Evolutionary conservation across 1,140 invertebrate genomes (phyloP).

Genomic region (Rhizoglyphus robini): DNA sequence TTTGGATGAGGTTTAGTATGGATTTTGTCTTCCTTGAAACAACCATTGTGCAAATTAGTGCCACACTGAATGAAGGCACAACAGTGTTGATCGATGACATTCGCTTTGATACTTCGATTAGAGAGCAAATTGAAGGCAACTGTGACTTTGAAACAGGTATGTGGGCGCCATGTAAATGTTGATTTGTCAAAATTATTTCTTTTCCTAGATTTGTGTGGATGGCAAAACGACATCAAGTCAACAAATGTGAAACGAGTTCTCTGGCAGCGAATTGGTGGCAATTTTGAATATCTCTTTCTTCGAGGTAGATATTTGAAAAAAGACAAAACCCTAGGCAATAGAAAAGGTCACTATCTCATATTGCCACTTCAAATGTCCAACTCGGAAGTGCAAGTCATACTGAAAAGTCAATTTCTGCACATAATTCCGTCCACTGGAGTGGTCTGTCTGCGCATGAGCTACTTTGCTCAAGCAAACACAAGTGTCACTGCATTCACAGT

Average conservation of each 20-base stretch:
- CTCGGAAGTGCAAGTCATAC: no score
- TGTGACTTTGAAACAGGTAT: slow-evolving; percentile 23
- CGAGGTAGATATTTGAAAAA: no score
- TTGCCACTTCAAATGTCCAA: not conserved
- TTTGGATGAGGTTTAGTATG: not conserved
- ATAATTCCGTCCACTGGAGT: not conserved
- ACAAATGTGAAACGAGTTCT: not conserved
- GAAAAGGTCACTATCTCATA: not conserved
- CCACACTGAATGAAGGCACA: not conserved
- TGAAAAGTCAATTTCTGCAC: not conserved
- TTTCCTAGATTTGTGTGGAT: slow-evolving; percentile 26
- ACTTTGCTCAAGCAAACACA: not conserved
- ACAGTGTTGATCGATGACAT: slow-evolving; percentile 4
- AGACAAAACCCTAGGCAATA: not conserved
- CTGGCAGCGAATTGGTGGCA: not conserved
- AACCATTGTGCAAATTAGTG: not conserved
- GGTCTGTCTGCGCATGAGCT: not conserved
- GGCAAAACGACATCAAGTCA: slow-evolving; percentile 16
- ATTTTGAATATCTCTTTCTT: not conserved
- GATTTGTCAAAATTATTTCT: no score
- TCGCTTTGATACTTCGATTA: not conserved
- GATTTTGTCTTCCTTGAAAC: not conserved
- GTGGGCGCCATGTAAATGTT: slow-evolving; percentile 20
- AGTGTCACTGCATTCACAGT: not conserved
- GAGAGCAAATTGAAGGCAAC: slow-evolving; percentile 19